Evolutionary conservation across 1,140 invertebrate genomes (phyloP).

Genomic region (Littorina saxatilis): DNA sequence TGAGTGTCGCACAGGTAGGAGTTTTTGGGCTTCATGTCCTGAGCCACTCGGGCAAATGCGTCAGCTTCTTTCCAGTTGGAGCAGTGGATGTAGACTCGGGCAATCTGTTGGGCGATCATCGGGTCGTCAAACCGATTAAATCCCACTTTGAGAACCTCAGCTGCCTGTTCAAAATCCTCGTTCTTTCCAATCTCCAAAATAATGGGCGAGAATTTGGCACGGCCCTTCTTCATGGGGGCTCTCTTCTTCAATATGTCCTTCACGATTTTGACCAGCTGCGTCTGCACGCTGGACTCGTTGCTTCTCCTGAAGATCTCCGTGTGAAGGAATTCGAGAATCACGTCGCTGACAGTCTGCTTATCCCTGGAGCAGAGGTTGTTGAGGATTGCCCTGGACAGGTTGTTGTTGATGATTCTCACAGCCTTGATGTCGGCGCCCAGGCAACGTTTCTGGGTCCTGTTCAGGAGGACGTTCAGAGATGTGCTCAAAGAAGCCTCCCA

Average conservation of each 20-base stretch:
- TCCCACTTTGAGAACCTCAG: slow-evolving; percentile 42
- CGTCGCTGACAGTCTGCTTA: slow-evolving; percentile 43
- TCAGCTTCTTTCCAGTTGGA: slow-evolving; percentile 52
- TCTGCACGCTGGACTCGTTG: slow-evolving; percentile 27
- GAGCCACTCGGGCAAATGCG: slow-evolving; percentile 46
- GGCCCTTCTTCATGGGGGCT: slow-evolving; percentile 37
- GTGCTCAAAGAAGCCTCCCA: slow-evolving; percentile 55
- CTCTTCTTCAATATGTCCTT: slow-evolving; percentile 50
- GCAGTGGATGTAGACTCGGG: slow-evolving; percentile 53
- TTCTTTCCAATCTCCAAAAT: slow-evolving; percentile 42
- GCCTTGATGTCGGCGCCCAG: slow-evolving; percentile 34
- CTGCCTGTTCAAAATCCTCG: slow-evolving; percentile 50
- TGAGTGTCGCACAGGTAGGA: slow-evolving; percentile 61
- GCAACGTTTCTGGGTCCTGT: slow-evolving; percentile 42
- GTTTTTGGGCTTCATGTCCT: slow-evolving; percentile 43
- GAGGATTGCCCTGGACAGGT: slow-evolving; percentile 54
- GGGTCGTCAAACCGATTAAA: slow-evolving; percentile 50
- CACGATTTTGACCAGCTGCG: slow-evolving; percentile 45
- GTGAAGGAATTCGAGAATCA: slow-evolving; percentile 44
- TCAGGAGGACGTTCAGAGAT: slow-evolving; percentile 47
- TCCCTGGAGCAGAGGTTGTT: slow-evolving; percentile 34
- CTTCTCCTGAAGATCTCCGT: slow-evolving; percentile 35
- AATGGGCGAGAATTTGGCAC: slow-evolving; percentile 54
- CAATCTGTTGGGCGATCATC: slow-evolving; percentile 55
- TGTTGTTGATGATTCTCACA: slow-evolving; percentile 47